Percentiles rank a stretch among this genome's conserved stretches.
These are phyloP conservation scores for Drosophila tanythrix DNA, from an alignment of 2,888 invertebrate species.

Conservation along the genomic window DNA sequence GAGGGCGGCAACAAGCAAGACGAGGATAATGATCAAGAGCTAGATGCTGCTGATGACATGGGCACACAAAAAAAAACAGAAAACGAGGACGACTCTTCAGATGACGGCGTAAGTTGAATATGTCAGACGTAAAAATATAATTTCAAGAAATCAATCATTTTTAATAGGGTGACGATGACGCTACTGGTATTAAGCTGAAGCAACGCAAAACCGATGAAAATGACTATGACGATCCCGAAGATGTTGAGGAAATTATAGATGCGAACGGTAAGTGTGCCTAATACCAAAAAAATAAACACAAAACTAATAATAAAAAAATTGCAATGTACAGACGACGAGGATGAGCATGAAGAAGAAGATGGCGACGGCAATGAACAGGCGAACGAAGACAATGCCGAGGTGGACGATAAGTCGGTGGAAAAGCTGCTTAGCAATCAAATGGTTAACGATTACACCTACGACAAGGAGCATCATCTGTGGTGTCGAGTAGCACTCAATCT, in stretches of 20 bases:
- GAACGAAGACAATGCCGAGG: constrained; percentile 70
- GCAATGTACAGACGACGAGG: constrained; percentile 56
- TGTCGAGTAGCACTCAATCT: constrained; percentile 91
- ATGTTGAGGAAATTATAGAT: constrained; percentile 86
- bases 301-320: neutral
- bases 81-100: constrained; percentile 83
- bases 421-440: constrained; percentile 81
- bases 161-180: constrained; percentile 82
- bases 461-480: constrained; percentile 91
- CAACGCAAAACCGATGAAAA: constrained; percentile 87
- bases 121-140: constrained; percentile 21
- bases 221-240: constrained; percentile 89
- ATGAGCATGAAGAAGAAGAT: constrained; percentile 57
- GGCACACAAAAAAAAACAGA: constrained; percentile 72
- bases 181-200: constrained; percentile 86
- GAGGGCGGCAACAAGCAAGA: constrained; percentile 54
- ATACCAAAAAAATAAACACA: neutral
- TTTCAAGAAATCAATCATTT: neutral
- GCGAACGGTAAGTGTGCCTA: constrained; percentile 67
- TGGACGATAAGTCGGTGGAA: constrained; percentile 67
- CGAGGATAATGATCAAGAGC: constrained; percentile 84
- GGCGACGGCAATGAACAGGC: constrained; percentile 78
- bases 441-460: constrained; percentile 89
- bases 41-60: constrained; percentile 73
- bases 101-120: constrained; percentile 77